Conservation (phyloP, 2,888 invertebrate species). For the Eustalomyia histrio region DNA sequence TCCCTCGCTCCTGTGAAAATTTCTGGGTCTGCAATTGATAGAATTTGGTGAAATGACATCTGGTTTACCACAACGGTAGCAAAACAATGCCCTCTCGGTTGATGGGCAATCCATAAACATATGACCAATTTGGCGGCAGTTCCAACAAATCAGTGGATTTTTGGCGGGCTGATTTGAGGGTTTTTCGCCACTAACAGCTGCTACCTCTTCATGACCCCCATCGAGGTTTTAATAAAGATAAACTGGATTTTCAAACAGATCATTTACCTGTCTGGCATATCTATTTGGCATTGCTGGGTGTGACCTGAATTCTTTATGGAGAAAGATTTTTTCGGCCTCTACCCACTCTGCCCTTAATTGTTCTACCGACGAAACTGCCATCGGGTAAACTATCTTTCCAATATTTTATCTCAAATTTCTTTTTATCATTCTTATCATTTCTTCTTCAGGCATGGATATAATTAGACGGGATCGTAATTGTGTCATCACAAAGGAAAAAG, state of each 20-base stretch:
- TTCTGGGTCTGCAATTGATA: not conserved
- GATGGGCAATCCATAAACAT: slow-evolving; percentile 35
- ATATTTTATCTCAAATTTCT: slow-evolving; percentile 12
- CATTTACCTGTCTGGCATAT: too few relatives aligned
- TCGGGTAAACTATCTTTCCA: slow-evolving; percentile 3
- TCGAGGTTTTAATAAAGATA: too few relatives aligned
- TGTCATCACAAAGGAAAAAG: not conserved
- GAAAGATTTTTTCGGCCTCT: not conserved
- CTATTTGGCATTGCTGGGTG: too few relatives aligned
- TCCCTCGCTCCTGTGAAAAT: too few relatives aligned
- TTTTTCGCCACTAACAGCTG: not conserved
- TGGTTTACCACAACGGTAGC: too few relatives aligned
- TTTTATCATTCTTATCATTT: slow-evolving; percentile 12
- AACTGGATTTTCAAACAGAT: too few relatives aligned
- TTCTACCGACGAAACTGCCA: not conserved
- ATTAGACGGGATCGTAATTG: not conserved
- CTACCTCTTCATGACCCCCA: not conserved
- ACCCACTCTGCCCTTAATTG: not conserved
- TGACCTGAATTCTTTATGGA: not conserved
- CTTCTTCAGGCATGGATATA: not conserved
- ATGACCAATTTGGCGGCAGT: slow-evolving; percentile 32
- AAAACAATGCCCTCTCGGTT: slow-evolving; percentile 18
- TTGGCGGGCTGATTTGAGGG: not conserved
- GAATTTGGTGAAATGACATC: slow-evolving; percentile 4
- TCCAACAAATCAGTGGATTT: slow-evolving; percentile 22